Evolutionary conservation across 2,888 invertebrate species (phyloP).

Genomic region (Imbricaverruca yamaguchii): DNA sequence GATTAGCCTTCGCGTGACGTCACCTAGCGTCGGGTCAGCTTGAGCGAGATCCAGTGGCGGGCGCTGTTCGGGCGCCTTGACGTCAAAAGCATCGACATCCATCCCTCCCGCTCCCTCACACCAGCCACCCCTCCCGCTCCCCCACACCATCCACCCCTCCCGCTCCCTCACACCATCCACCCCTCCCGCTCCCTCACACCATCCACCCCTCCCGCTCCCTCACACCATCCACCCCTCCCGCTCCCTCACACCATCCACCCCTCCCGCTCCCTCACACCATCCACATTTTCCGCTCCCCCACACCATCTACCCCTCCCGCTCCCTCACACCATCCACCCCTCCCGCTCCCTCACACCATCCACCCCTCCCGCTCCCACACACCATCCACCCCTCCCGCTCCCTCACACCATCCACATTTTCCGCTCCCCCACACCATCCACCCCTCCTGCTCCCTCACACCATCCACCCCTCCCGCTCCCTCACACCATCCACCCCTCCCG

Average conservation of each 20-base stretch:
- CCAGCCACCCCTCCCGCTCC: constrained; percentile 12
- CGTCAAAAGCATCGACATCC: too few relatives aligned
- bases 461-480: not conserved
- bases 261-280: too few relatives aligned
- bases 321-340: not conserved
- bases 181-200: not conserved
- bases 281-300: not conserved
- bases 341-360: not conserved
- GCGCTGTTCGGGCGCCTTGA: too few relatives aligned
- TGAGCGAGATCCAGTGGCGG: too few relatives aligned
- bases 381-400: not conserved
- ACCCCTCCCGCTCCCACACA: not conserved
- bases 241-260: too few relatives aligned
- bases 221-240: not conserved
- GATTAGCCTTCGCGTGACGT: too few relatives aligned
- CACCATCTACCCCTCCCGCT: not conserved
- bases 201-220: not conserved
- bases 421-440: not conserved
- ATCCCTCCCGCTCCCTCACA: not conserved
- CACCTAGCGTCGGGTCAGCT: too few relatives aligned
- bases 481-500: not conserved
- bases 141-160: not conserved
- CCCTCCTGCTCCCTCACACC: too few relatives aligned
- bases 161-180: not conserved
- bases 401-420: too few relatives aligned